Evolutionary conservation across 2,113 vertebrate species (phyloP).

Genomic region (Podarcis cretensis): DNA sequence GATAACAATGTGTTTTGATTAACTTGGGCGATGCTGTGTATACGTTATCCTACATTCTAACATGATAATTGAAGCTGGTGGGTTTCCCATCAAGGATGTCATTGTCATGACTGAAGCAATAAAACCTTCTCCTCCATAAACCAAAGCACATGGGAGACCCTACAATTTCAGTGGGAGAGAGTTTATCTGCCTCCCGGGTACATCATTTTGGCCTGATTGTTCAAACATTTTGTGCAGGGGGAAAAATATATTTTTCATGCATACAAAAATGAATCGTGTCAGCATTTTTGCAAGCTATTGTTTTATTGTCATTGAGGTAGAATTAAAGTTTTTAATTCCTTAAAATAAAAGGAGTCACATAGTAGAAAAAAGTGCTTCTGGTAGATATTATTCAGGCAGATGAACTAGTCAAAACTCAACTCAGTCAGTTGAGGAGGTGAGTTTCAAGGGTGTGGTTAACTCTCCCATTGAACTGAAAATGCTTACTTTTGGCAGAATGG

Average conservation of each 20-base stretch:
- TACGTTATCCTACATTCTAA: not conserved
- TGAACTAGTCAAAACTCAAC: not conserved
- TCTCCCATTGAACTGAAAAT: not conserved
- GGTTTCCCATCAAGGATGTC: not conserved
- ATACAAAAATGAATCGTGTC: not conserved
- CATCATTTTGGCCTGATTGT: too few relatives aligned
- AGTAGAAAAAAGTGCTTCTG: conserved; percentile 26
- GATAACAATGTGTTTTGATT: not conserved
- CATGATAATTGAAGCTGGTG: not conserved
- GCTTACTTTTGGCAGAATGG: not conserved
- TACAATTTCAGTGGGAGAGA: not conserved
- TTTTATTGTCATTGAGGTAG: conserved; percentile 35
- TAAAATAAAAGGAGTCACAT: conserved; percentile 27
- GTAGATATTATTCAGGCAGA: conserved; percentile 37
- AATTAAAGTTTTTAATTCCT: conserved; percentile 6
- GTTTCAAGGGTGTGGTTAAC: not conserved
- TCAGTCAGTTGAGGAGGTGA: not conserved
- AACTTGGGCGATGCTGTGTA: not conserved
- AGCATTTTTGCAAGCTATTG: not conserved
- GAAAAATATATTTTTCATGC: too few relatives aligned
- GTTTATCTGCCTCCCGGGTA: not conserved
- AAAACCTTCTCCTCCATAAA: not conserved
- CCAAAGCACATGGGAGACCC: not conserved
- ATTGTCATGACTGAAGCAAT: not conserved
- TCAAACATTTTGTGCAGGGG: conserved; percentile 10